Evolutionary conservation across 64 coral and sea anemone species (phyloP), one percentile per base, ranked within the genome.

Genomic region (Stylophora pistillata): DNA sequence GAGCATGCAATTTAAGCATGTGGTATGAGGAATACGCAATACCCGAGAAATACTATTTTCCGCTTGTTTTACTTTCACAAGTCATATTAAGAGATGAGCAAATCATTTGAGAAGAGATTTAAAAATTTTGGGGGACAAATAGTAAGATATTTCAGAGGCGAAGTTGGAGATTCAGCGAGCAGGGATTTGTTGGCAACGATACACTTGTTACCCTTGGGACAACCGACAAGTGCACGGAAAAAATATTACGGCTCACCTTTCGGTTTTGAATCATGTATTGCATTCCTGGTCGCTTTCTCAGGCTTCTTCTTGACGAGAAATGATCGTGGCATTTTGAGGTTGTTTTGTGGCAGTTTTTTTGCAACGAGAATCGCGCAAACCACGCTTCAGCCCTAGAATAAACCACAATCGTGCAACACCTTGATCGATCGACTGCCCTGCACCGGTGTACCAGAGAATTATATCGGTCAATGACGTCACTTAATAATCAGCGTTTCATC

Each of bases 301-400:
- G 56, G 60, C 41, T 63, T 93, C 61, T 93, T 93, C 78, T 93
- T 93, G 28, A 93, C 58, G n/a, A 93, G 58, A 25, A 93, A 93
- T 28, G 91, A 93, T 73, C 91, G 71, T n/a, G 91, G 91, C 91
- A 93, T 93, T 31, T 93, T 83, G 14, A 18, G 3, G 32, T 9
- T 15, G 29, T 37, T 25, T 74, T 26, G 18, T n/a, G 30, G 20
- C 63, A 74, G 61, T 61, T 57, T 76, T 53, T n/a, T 7, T 20
- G 41, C 70, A 23, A 18, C 20, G 16, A 47, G 11, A n/a, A 77
- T 13, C 14, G 21, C 18, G 5, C 54, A 15, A 58, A 64, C 53
- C 55, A 16, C 15, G 3, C 30, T 34, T 20, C 5, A 76, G 53
- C 34, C 2, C 17, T 10, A 47, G n/a, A 25, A 27, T 10, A 21